Evolutionary conservation across 1,140 invertebrate genomes (phyloP).

Genomic region (Anastrepha ludens): DNA sequence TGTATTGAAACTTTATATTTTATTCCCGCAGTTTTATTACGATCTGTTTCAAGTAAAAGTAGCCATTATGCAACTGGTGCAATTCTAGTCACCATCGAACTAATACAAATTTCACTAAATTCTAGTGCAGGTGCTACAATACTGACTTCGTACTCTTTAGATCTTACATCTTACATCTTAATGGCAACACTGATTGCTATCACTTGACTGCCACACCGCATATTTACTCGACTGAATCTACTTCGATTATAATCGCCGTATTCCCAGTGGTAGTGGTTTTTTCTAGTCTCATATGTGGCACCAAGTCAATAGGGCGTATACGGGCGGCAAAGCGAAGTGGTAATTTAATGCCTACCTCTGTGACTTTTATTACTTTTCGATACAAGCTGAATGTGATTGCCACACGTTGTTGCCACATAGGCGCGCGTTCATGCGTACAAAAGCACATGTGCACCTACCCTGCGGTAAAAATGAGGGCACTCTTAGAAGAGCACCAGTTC

Average conservation of each 20-base stretch:
- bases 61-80: too few relatives aligned
- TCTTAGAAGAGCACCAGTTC: too few relatives aligned
- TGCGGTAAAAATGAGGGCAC: not conserved
- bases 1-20: too few relatives aligned
- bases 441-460: not conserved
- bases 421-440: not conserved
- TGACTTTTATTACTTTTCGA: conserved; percentile 34
- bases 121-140: too few relatives aligned
- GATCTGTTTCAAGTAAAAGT: too few relatives aligned
- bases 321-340: conserved; percentile 23
- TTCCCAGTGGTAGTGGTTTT: not conserved
- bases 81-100: too few relatives aligned
- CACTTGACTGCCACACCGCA: not conserved
- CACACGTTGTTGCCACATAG: conserved; percentile 34
- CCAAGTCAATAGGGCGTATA: not conserved
- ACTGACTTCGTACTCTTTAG: too few relatives aligned
- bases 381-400: conserved; percentile 43
- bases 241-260: not conserved
- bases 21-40: too few relatives aligned
- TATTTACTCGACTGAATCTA: not conserved
- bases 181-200: not conserved
- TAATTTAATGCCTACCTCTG: conserved; percentile 42
- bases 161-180: too few relatives aligned
- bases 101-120: too few relatives aligned
- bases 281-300: not conserved